A percentile compares a stretch with the other conserved stretches of the same genome.
Evolutionary conservation across 2,113 vertebrate species (phyloP).

Genomic region (Nothoprocta perdicaria): DNA sequence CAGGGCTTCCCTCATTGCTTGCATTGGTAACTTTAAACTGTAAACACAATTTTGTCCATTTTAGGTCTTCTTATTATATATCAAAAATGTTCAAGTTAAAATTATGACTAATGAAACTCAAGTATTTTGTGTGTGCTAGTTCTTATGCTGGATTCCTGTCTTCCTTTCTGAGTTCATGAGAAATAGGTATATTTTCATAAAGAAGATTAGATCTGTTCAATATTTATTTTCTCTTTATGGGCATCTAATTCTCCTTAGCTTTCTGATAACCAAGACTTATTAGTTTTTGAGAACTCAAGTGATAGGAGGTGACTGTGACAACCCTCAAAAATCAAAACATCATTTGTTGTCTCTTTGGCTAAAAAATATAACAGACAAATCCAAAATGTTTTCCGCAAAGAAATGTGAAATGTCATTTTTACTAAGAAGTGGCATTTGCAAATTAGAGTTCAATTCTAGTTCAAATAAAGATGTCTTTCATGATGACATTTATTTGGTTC

Average conservation of each 20-base stretch:
- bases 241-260: not conserved
- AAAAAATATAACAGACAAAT: conserved; percentile 6
- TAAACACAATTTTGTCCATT: accelerated
- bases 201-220: not conserved
- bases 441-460: conserved; percentile 61
- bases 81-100: not conserved
- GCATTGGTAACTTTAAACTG: not conserved
- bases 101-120: not conserved
- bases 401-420: conserved; percentile 39
- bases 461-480: conserved; percentile 70
- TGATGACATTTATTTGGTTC: conserved; percentile 65
- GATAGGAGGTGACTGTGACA: not conserved
- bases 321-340: not conserved
- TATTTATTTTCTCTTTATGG: not conserved
- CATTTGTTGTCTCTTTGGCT: conserved; percentile 4
- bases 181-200: not conserved
- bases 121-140: not conserved
- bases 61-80: not conserved
- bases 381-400: conserved; percentile 27
- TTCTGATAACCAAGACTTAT: not conserved
- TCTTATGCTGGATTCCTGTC: not conserved
- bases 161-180: not conserved
- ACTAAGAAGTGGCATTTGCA: conserved; percentile 57
- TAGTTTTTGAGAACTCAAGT: not conserved
- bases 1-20: not conserved